A percentile compares a stretch with the other conserved stretches of the same genome.
phyloP scores from a whole-genome alignment of 1,140 invertebrate species.

The Marisa cornuarietis region DNA sequence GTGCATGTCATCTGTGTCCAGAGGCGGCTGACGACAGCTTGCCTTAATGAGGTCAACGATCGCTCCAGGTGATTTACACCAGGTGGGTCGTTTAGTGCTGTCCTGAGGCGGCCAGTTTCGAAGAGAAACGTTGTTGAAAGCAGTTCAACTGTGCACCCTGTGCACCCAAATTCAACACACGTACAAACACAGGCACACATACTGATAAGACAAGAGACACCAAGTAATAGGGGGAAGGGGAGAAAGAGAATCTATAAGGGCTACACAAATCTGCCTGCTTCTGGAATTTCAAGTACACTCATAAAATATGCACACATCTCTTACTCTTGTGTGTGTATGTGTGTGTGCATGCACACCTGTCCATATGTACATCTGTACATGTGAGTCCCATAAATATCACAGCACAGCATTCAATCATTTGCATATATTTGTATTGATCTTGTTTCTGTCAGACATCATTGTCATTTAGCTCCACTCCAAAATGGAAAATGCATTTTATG shows the following conservation, averaged over 20 bases:
- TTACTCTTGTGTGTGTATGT: neutral
- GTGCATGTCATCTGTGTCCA: too few relatives aligned
- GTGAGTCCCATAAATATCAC: neutral
- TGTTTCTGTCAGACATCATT: neutral
- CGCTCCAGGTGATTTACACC: too few relatives aligned
- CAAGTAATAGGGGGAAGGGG: neutral
- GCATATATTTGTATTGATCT: neutral
- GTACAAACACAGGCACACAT: slow-evolving; percentile 4
- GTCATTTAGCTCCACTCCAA: neutral
- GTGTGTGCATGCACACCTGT: neutral
- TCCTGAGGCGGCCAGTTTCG: too few relatives aligned
- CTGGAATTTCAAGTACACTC: too few relatives aligned
- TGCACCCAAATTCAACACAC: neutral
- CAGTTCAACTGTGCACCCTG: too few relatives aligned
- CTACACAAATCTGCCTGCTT: neutral
- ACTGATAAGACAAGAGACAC: neutral
- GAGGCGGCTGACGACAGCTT: too few relatives aligned
- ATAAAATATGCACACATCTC: neutral
- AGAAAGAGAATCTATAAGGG: neutral
- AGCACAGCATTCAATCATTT: neutral
- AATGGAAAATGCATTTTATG: neutral
- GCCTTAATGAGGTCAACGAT: too few relatives aligned
- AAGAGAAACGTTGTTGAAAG: too few relatives aligned
- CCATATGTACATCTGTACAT: neutral
- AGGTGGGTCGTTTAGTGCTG: too few relatives aligned